phyloP scores from a whole-genome alignment of 2,888 invertebrate species.

The Euplagia quadripunctaria region DNA sequence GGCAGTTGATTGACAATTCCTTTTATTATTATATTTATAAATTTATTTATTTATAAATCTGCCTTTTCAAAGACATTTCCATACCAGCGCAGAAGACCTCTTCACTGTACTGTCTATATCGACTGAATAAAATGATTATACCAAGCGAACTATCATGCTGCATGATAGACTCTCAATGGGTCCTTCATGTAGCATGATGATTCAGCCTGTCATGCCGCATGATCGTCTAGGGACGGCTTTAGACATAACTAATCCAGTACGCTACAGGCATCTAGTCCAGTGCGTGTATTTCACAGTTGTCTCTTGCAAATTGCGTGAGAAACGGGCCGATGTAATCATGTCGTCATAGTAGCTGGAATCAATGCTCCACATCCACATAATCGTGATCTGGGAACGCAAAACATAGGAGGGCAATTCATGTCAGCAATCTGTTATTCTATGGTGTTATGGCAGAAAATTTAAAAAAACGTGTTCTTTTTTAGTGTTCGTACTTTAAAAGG shows the following conservation, averaged over 20 bases:
- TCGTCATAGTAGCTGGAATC: slow-evolving; percentile 3
- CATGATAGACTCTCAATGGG: no score
- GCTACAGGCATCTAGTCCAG: not conserved
- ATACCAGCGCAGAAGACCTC: no score
- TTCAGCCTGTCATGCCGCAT: no score
- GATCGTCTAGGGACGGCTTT: no score
- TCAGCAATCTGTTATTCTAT: not conserved
- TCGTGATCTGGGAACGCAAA: slow-evolving; percentile 1
- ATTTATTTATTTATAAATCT: no score
- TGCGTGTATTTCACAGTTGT: slow-evolving; percentile 15
- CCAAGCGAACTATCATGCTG: no score
- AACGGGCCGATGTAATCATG: slow-evolving; percentile 11
- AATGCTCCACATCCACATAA: slow-evolving; percentile 10
- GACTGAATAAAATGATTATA: no score
- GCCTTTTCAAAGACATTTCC: no score
- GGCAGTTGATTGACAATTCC: no score
- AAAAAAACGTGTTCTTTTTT: not conserved
- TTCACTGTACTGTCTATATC: no score
- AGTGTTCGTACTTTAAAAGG: not conserved
- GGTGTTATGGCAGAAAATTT: not conserved
- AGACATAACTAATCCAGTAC: not conserved
- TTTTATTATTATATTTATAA: no score
- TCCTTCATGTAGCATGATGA: no score
- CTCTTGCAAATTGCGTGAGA: slow-evolving; percentile 16
- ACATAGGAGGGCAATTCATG: not conserved